Conservation (phyloP, 2,888 invertebrate genomes). For the Drosophila infuscata region DNA sequence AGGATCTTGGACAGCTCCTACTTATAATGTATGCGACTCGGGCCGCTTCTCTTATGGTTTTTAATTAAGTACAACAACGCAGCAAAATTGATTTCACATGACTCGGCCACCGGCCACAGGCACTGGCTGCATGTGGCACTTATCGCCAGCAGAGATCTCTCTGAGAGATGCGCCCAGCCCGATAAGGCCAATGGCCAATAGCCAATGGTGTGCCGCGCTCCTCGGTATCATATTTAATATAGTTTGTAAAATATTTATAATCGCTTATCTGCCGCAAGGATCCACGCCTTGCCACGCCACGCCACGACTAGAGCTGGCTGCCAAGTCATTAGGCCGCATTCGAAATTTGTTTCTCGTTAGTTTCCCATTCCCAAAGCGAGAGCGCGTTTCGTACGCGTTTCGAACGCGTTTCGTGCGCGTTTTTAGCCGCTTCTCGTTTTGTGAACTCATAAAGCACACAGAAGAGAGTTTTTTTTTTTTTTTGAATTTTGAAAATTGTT, state of each 20-base stretch:
- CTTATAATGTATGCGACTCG: slow-evolving; percentile 41
- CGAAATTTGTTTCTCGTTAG: slow-evolving; percentile 35
- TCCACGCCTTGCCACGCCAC: slow-evolving; percentile 13
- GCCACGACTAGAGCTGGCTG: slow-evolving; percentile 50
- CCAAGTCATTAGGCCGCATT: slow-evolving; percentile 70
- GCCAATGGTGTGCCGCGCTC: slow-evolving; percentile 6
- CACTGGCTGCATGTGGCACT: slow-evolving; percentile 19
- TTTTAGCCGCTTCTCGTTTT: not conserved
- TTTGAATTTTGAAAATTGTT: slow-evolving; percentile 23
- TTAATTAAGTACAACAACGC: slow-evolving; percentile 80
- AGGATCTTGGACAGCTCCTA: slow-evolving; percentile 35
- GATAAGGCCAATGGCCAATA: slow-evolving; percentile 49
- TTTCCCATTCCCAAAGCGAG: not conserved
- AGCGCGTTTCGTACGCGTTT: slow-evolving; percentile 33
- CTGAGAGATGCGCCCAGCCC: slow-evolving; percentile 65
- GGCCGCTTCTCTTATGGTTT: slow-evolving; percentile 35
- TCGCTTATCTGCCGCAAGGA: slow-evolving; percentile 59
- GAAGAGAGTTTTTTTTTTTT: not conserved
- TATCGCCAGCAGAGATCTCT: slow-evolving; percentile 60
- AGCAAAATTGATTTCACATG: slow-evolving; percentile 77
- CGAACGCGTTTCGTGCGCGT: not conserved
- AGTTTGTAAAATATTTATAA: slow-evolving; percentile 71
- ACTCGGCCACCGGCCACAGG: slow-evolving; percentile 9
- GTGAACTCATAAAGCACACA: slow-evolving; percentile 28
- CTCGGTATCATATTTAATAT: slow-evolving; percentile 63